phyloP scores from a whole-genome alignment of 2,113 vertebrate genomes.

The Dasyornis broadbenti region DNA sequence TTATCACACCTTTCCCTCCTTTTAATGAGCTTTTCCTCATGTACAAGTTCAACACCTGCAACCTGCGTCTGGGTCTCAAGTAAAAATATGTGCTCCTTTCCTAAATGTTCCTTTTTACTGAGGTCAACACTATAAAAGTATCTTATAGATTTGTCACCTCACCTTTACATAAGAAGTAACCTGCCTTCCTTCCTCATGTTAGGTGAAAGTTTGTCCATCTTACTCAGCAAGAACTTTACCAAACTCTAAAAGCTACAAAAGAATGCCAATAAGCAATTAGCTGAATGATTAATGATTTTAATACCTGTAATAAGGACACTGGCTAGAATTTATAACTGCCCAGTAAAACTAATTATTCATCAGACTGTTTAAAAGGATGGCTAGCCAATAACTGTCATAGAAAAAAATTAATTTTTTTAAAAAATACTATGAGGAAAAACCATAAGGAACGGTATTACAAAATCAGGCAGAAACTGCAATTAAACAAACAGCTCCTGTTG shows the following conservation, averaged over 20 bases:
- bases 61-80: neutral
- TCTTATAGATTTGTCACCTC: neutral
- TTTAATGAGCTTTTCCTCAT: neutral
- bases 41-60: neutral
- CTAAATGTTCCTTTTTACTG: neutral
- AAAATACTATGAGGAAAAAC: neutral
- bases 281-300: constrained; percentile 57
- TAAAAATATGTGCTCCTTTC: neutral
- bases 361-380: constrained; percentile 6
- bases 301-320: constrained; percentile 31
- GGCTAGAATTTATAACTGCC: constrained; percentile 29
- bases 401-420: neutral
- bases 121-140: neutral
- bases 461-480: neutral
- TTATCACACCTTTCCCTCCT: neutral
- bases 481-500: neutral
- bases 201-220: neutral
- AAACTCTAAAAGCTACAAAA: constrained; percentile 25
- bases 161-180: neutral
- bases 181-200: neutral
- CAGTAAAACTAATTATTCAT: constrained; percentile 39
- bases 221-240: constrained; percentile 11
- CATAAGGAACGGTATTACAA: neutral
- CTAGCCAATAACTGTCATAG: constrained; percentile 19
- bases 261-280: constrained; percentile 55